phyloP scores from a whole-genome alignment of 2,797 vertebrate species.

The Denticeps clupeoides region DNA sequence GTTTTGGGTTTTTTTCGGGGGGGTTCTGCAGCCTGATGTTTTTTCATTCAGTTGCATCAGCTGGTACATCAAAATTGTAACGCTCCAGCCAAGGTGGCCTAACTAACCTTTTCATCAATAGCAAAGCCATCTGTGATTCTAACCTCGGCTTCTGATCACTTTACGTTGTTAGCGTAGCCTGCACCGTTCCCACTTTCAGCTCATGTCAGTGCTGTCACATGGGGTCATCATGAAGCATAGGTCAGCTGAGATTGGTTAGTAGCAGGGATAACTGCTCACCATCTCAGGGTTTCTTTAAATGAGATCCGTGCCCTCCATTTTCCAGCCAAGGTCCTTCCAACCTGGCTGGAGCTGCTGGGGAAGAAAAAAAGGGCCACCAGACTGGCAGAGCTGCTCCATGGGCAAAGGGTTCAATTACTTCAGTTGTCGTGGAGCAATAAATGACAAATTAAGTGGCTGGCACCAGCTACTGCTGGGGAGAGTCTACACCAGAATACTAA shows the following conservation, averaged over 20 bases:
- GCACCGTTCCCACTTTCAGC: no score
- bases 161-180: no score
- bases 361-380: conserved; percentile 35
- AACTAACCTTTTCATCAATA: no score
- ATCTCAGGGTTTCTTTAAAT: conserved; percentile 46
- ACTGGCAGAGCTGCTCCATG: conserved; percentile 44
- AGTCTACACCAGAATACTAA: conserved; percentile 53
- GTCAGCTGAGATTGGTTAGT: conserved; percentile 14
- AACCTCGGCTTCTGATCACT: no score
- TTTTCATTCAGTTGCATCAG: no score
- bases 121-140: no score
- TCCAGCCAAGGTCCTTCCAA: conserved; percentile 42
- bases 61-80: no score
- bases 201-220: no score
- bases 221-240: background rate
- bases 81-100: no score
- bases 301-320: conserved; percentile 47
- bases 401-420: conserved; percentile 63
- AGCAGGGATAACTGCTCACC: conserved; percentile 34
- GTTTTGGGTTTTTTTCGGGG: no score
- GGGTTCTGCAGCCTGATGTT: no score
- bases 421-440: conserved; percentile 65
- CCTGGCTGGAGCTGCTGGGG: conserved; percentile 26
- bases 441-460: conserved; percentile 64
- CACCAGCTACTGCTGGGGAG: conserved; percentile 45